Percentiles rank a stretch among this genome's conserved stretches.
Conservation (phyloP, 2,888 invertebrate genomes). For the Himalopsyche anomala region DNA sequence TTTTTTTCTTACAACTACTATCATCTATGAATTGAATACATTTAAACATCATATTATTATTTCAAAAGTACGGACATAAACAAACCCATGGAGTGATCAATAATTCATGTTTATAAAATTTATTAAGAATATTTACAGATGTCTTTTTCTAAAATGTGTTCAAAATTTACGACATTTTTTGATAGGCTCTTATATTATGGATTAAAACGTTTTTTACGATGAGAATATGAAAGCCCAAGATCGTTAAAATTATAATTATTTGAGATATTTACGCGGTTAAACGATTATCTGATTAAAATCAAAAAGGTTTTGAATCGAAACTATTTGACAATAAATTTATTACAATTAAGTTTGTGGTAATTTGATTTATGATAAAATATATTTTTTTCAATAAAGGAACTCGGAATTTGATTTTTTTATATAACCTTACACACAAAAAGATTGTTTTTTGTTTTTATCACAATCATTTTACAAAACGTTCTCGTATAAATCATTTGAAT, state of each 20-base stretch:
- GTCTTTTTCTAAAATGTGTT: conserved; percentile 36
- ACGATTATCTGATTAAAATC: conserved; percentile 8
- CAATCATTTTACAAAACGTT: no score
- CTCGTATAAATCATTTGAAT: no score
- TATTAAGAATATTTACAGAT: conserved; percentile 38
- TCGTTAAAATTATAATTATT: conserved; percentile 31
- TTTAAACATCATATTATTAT: conserved; percentile 31
- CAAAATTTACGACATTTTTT: conserved; percentile 39
- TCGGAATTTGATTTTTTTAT: no score
- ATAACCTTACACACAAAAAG: no score
- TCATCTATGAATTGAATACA: conserved; percentile 40
- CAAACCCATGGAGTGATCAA: conserved; percentile 42
- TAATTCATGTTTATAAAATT: conserved; percentile 42
- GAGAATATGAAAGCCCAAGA: conserved; percentile 5
- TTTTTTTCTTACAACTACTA: conserved; percentile 24
- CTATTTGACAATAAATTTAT: no score
- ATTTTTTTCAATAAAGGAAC: no score
- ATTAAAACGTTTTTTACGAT: conserved; percentile 36
- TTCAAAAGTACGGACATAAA: conserved; percentile 41
- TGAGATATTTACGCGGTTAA: not conserved
- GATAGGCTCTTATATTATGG: conserved; percentile 40
- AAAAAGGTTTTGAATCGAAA: not conserved
- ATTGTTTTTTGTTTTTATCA: no score
- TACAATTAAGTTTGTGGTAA: no score
- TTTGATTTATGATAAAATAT: no score